Evolutionary conservation across 1,140 invertebrate genomes (phyloP).

Genomic region (Eufriesea mexicana): DNA sequence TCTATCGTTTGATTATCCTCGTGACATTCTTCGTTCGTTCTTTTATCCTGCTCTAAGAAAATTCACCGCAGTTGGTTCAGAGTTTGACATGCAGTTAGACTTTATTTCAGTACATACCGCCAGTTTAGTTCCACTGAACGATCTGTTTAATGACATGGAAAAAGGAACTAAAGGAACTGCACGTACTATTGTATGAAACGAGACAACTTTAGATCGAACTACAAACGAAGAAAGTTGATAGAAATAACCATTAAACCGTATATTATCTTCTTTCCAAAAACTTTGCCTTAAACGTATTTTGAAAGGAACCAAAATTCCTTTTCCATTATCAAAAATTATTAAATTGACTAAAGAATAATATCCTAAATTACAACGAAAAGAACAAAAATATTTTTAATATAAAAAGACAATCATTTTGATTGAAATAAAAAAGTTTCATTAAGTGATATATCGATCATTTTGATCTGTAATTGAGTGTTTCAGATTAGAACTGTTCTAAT

Average conservation of each 20-base stretch:
- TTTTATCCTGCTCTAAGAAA: not conserved
- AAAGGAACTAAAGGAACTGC: slow-evolving; percentile 22
- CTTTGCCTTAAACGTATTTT: not conserved
- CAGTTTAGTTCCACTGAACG: not conserved
- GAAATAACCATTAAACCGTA: not conserved
- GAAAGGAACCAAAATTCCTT: too few relatives aligned
- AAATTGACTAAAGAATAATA: too few relatives aligned
- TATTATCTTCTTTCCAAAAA: not conserved
- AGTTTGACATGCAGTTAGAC: not conserved
- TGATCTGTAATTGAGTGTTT: too few relatives aligned
- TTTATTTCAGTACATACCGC: not conserved
- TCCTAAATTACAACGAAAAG: too few relatives aligned
- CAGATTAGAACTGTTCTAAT: too few relatives aligned
- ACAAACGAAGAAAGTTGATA: not conserved
- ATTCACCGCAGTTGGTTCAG: not conserved
- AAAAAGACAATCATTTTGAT: too few relatives aligned
- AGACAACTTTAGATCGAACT: not conserved
- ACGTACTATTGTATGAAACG: not conserved
- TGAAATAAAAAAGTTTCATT: too few relatives aligned
- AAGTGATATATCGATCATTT: too few relatives aligned
- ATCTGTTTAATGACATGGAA: slow-evolving; percentile 3
- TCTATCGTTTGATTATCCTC: not conserved
- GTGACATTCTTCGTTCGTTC: not conserved
- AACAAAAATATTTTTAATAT: too few relatives aligned
- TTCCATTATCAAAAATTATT: too few relatives aligned